Base-by-base conservation (phyloP, 2,888 invertebrate species). In the Entomobrya proxima region DNA sequence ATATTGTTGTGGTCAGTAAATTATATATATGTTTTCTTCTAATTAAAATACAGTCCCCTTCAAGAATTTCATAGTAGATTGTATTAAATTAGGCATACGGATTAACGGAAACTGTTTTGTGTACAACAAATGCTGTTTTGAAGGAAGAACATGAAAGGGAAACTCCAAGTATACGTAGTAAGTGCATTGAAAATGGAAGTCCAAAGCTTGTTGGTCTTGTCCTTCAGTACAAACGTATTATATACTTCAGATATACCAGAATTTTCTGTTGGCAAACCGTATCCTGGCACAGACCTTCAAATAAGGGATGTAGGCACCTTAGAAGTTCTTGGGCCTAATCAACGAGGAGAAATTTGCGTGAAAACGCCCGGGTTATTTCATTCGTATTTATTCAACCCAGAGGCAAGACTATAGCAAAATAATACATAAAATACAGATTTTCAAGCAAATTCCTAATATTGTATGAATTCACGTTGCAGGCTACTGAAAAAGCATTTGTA, bases 261-360 rank as follows among this genome's bases (percentile, higher is more conserved):
- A 21, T 77, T 74, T 24, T 52, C 84, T 4, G 78, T 87, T 32
- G 87, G 87, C 0, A 84, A 76, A 21, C 77, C 75, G 15, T 86
- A 55, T 64, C 86, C 88, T 37, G 81, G 69, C 35, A 72, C 58
- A 5, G 18, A 52, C 1, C 44, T 87, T n/a, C 81, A 87, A 81
- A 74, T 85, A 2, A 47, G 85, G 35, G 81, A 85, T 18, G 21
- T 55, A 13, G 87, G 81, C 4, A 77, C 87, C 13, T 1, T 52
- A 3, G 40, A 85, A 64, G 55, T 64, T 32, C 32, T 87, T 2
- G 87, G 82, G 4, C 64, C 78, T 0, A n/a, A 85, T n/a, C 50
- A 82, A 40, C 35, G 40, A 4, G 87, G 87, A 13, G 87, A 87
- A 40, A 72, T 87, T 18, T 85, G 77, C 35, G 15, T 76, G 6